Conservation (phyloP, 2,888 invertebrate genomes). For the Microplitis manilae region DNA sequence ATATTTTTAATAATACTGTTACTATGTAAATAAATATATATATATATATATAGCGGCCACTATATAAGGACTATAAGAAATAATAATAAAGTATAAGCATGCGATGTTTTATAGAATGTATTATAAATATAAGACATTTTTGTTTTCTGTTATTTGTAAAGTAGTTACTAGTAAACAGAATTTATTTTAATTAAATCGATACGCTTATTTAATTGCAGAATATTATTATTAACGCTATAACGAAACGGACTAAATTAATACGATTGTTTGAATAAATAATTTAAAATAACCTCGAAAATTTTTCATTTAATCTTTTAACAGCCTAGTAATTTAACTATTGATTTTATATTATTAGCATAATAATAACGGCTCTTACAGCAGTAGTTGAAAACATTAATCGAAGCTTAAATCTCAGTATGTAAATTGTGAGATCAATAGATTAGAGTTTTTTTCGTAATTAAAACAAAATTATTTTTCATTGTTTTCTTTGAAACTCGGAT, state of each 20-base stretch:
- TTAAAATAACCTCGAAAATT: not conserved
- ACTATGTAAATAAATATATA: conserved; percentile 1
- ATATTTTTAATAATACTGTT: not conserved
- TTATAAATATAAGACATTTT: not conserved
- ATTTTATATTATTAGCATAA: not conserved
- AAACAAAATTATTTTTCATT: no score
- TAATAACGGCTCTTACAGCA: not conserved
- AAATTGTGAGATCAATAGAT: no score
- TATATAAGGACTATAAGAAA: not conserved
- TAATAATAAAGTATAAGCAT: not conserved
- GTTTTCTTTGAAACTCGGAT: no score
- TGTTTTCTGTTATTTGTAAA: not conserved
- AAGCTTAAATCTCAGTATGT: no score
- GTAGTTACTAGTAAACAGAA: not conserved
- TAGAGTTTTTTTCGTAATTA: no score
- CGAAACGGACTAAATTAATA: not conserved
- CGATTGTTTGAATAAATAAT: not conserved
- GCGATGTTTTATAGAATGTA: not conserved
- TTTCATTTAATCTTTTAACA: not conserved
- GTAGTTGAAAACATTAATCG: no score
- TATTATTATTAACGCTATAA: not conserved
- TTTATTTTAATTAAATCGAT: not conserved
- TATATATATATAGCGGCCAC: not conserved
- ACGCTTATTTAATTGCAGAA: not conserved
- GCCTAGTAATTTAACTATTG: not conserved